These are phyloP conservation scores for Notothenia rossii DNA, from an alignment of 2,113 vertebrate species.

Conservation along the genomic window DNA sequence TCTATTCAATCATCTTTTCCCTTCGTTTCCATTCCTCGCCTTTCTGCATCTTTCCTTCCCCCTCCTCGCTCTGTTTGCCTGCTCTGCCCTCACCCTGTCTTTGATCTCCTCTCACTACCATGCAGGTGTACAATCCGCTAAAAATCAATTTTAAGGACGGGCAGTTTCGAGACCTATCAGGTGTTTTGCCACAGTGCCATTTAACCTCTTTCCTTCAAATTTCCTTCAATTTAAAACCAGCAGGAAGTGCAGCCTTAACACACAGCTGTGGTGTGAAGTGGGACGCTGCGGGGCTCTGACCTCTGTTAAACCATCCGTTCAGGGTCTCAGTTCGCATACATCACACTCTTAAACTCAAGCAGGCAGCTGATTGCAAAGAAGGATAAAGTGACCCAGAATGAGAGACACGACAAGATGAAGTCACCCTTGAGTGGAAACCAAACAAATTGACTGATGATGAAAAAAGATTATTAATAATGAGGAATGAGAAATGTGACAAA, in stretches of 20 bases:
- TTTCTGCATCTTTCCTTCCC: constrained; percentile 13
- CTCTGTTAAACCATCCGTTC: constrained; percentile 31
- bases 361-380: constrained; percentile 32
- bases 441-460: background rate
- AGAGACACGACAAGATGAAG: constrained; percentile 14
- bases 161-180: constrained; percentile 15
- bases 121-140: constrained; percentile 39
- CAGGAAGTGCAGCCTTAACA: background rate
- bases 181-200: background rate
- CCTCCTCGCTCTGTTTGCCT: background rate
- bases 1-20: constrained; percentile 19
- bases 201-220: constrained; percentile 16
- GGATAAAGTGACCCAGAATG: background rate
- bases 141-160: constrained; percentile 34
- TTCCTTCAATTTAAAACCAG: constrained; percentile 25
- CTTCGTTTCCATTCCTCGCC: background rate
- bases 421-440: background rate
- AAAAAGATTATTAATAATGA: background rate
- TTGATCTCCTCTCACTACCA: constrained; percentile 36
- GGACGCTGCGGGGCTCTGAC: constrained; percentile 17
- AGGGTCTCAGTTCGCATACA: constrained; percentile 24
- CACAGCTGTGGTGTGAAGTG: constrained; percentile 45
- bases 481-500: background rate
- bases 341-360: constrained; percentile 14
- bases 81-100: constrained; percentile 21